A percentile compares a stretch with the other conserved stretches of the same genome.
These are phyloP conservation scores for Odontothrips loti DNA, from an alignment of 2,888 invertebrate genomes.

Conservation along the genomic window DNA sequence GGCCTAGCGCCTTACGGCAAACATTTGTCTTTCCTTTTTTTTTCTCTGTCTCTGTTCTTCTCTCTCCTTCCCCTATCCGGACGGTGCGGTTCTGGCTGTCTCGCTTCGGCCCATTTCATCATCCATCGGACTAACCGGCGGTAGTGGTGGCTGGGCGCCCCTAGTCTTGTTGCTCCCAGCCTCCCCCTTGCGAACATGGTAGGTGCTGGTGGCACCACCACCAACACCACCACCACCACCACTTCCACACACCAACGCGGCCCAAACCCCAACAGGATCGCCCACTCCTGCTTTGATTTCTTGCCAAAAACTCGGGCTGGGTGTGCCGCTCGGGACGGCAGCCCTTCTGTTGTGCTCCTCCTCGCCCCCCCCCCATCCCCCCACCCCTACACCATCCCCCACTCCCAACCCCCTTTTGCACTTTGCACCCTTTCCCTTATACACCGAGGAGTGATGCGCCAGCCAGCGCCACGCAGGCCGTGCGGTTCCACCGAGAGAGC, in stretches of 20 bases:
- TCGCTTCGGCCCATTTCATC: not conserved
- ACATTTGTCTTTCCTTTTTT: not conserved
- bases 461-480: too few relatives aligned
- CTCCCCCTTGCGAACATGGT: not conserved
- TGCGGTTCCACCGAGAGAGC: too few relatives aligned
- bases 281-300: not conserved
- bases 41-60: not conserved
- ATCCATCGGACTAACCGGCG: not conserved
- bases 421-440: too few relatives aligned
- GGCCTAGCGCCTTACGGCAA: not conserved
- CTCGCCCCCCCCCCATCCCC: not conserved
- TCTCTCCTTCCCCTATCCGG: not conserved
- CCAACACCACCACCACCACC: not conserved
- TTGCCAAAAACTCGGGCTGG: not conserved
- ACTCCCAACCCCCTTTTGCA: too few relatives aligned
- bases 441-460: too few relatives aligned
- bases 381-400: too few relatives aligned
- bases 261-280: too few relatives aligned
- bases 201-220: not conserved
- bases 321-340: not conserved
- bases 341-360: not conserved
- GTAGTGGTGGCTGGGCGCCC: not conserved
- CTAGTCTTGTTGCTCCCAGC: not conserved
- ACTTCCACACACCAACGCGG: not conserved
- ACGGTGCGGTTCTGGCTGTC: not conserved